phyloP scores from a whole-genome alignment of 2,888 invertebrate genomes.

The Plebejus melissa region DNA sequence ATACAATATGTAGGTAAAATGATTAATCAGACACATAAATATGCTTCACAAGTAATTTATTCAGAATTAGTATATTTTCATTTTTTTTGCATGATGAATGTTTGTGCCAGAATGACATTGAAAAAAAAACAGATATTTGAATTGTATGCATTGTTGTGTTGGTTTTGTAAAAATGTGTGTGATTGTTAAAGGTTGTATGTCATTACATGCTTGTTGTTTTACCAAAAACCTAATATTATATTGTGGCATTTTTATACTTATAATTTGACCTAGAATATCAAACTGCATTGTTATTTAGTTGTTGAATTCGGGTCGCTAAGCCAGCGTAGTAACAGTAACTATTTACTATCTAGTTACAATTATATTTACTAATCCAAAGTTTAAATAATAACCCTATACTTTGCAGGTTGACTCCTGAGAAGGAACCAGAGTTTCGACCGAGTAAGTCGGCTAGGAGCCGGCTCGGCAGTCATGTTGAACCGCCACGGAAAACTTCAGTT shows the following conservation, averaged over 20 bases:
- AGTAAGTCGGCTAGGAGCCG: conserved; percentile 54
- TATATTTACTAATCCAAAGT: not conserved
- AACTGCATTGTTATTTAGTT: too few species aligned
- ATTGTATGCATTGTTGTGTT: not conserved
- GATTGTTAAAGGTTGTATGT: not conserved
- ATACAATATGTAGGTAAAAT: too few species aligned
- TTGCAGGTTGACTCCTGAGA: conserved; percentile 68
- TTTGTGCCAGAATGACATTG: too few species aligned
- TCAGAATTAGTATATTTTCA: too few species aligned
- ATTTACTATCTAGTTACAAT: not conserved
- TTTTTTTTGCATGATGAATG: too few species aligned
- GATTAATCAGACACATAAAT: too few species aligned
- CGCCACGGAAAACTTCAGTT: conserved; percentile 43
- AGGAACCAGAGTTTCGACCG: conserved; percentile 50
- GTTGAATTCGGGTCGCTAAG: too few species aligned
- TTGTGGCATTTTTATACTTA: too few species aligned
- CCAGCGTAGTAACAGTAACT: not conserved
- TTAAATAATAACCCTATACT: not conserved
- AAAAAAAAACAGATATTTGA: not conserved
- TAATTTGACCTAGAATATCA: too few species aligned
- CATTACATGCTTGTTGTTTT: not conserved
- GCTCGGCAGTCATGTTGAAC: conserved; percentile 42
- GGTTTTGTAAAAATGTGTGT: not conserved
- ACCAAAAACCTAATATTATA: too few species aligned
- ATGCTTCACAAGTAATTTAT: too few species aligned